phyloP scores from a whole-genome alignment of 2,113 vertebrate species.

The Perognathus longimembris region DNA sequence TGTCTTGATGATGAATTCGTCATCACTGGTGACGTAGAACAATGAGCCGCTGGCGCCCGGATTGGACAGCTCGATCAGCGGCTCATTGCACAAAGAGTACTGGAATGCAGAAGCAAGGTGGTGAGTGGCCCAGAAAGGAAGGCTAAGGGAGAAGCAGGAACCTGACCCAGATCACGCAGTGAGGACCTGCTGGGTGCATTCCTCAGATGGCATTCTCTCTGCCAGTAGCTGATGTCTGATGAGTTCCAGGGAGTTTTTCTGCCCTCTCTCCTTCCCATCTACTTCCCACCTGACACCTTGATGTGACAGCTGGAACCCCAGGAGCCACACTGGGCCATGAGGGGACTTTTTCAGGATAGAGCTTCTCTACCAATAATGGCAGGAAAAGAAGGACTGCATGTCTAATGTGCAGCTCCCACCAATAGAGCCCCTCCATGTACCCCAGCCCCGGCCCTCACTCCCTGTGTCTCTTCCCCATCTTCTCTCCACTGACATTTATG shows the following conservation, averaged over 20 bases:
- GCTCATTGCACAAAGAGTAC: slow-evolving; percentile 98
- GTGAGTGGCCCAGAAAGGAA: background rate
- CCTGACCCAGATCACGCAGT: background rate
- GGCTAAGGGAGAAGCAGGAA: too few relatives aligned
- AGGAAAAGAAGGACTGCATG: background rate
- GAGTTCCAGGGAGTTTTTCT: background rate
- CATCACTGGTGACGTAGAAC: slow-evolving; percentile 98
- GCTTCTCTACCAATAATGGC: fast-evolving
- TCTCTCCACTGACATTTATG: background rate
- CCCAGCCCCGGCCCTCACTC: background rate
- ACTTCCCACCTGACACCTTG: background rate
- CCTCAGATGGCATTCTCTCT: too few relatives aligned
- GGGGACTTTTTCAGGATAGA: background rate
- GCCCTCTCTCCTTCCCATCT: background rate
- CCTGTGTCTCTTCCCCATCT: background rate
- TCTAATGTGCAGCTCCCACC: too few relatives aligned
- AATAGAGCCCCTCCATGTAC: too few relatives aligned
- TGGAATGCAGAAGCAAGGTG: slow-evolving; percentile 71
- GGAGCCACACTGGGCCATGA: fast-evolving
- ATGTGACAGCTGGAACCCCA: background rate
- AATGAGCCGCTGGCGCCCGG: slow-evolving; percentile 98
- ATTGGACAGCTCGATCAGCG: slow-evolving; percentile 98
- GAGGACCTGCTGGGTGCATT: background rate
- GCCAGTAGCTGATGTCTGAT: too few relatives aligned
- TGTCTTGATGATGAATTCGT: slow-evolving; percentile 99